Evolutionary conservation across 2,113 vertebrate genomes (phyloP).

Genomic region (Sarotherodon lohbergeri): DNA sequence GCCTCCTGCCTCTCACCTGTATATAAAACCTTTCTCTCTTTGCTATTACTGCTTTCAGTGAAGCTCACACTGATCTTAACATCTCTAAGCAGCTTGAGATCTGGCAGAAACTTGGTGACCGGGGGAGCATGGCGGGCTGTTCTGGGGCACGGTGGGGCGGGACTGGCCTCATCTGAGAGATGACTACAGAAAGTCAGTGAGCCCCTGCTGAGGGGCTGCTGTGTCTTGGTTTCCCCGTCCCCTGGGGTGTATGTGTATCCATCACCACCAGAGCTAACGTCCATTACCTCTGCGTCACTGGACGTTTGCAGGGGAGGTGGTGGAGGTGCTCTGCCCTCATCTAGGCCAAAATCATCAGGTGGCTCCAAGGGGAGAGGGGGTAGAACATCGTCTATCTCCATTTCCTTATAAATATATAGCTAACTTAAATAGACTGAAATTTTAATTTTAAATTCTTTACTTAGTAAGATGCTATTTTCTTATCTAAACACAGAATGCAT

Average conservation of each 20-base stretch:
- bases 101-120: constrained; percentile 88
- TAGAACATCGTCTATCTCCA: constrained; percentile 86
- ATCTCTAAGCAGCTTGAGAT: constrained; percentile 94
- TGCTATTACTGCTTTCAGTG: constrained; percentile 89
- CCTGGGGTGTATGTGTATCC: constrained; percentile 95
- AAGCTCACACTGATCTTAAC: constrained; percentile 97
- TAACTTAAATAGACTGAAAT: neutral
- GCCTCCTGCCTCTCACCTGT: constrained; percentile 83
- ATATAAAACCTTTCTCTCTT: constrained; percentile 95
- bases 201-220: constrained; percentile 84
- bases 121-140: constrained; percentile 93
- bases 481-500: constrained; percentile 72
- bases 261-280: constrained; percentile 99
- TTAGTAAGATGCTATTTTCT: neutral
- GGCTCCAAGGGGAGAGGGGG: constrained; percentile 93
- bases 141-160: constrained; percentile 83
- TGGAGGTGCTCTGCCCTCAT: constrained; percentile 90
- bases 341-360: constrained; percentile 80
- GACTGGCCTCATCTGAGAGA: constrained; percentile 75
- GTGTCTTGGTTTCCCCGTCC: constrained; percentile 76
- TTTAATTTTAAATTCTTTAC: neutral
- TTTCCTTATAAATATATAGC: constrained; percentile 63
- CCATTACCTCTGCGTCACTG: constrained; percentile 99
- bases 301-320: constrained; percentile 99
- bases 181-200: constrained; percentile 83